Percentiles rank a stretch among this genome's conserved stretches.
phyloP scores from a whole-genome alignment of 2,113 vertebrate species.

The Lagopus leucura region DNA sequence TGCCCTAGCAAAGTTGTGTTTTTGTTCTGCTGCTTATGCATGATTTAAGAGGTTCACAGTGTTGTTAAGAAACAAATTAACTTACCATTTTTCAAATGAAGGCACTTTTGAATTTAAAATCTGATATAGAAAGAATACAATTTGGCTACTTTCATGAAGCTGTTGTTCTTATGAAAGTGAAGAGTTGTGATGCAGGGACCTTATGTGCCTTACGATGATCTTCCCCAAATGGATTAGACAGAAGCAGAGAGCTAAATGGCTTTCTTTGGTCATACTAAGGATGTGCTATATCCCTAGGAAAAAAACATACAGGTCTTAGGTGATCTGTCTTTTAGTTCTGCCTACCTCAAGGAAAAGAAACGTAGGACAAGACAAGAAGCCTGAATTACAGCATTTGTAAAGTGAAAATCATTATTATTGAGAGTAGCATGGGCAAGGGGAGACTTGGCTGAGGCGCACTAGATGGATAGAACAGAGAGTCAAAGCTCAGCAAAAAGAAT shows the following conservation, averaged over 20 bases:
- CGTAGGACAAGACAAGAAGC: background rate
- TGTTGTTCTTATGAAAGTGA: background rate
- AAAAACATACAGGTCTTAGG: background rate
- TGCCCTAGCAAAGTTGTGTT: background rate
- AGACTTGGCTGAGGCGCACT: background rate
- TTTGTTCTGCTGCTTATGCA: slow-evolving; percentile 7
- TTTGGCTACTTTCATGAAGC: background rate
- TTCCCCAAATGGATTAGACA: background rate
- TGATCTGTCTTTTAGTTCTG: background rate
- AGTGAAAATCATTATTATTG: background rate
- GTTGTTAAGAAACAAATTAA: slow-evolving; percentile 20
- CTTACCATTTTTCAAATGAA: background rate
- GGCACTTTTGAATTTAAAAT: background rate
- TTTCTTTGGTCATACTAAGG: background rate
- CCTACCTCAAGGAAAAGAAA: background rate
- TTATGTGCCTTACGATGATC: background rate
- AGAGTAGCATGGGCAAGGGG: background rate
- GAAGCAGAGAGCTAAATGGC: background rate
- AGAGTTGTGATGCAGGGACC: background rate
- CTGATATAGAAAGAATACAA: background rate
- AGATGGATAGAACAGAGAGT: background rate
- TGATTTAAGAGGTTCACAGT: background rate
- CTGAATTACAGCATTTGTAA: background rate
- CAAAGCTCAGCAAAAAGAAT: background rate
- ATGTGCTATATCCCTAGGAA: background rate